Base-by-base conservation (phyloP, 92 coral and sea anemone genomes). In the Actinernus sp. region DNA sequence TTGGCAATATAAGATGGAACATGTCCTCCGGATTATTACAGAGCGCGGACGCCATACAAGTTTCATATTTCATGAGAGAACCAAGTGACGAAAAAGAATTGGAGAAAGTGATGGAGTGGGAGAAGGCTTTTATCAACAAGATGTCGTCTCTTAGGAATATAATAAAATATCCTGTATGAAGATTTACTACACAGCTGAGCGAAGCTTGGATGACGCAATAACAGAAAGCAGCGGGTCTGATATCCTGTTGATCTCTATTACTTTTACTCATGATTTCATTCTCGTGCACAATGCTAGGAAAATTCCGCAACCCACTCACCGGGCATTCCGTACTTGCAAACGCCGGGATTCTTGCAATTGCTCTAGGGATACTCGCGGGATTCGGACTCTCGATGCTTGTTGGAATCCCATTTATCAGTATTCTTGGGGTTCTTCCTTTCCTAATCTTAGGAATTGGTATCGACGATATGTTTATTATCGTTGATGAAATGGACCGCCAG, bases 191-290 rank as follows among this genome's bases (percentile, higher is more conserved):
- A 71, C 83, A 23, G 73, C 86, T 22, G 85, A 75, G 39, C 68
- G 97, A 2, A 86, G 90, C 67, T 65, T 82, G 33, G 93, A 91
- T 40, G 97, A 91, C 25, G 97, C 93, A n/a, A 82, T 91, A 7
- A 81, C 82, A 6, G 93, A 91, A n/a, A 91, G 93, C 69, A 77
- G 83, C 57, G 73, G 90, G n/a, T 71, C 90, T 6, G 97, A 91
- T 67, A 49, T 77, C 59, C 71, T 67, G 26, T 68, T 76, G 5
- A 45, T 45, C 8, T 45, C 93, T 30, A 53, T 87, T 4, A 87
- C 93, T 0, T 87, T 87, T 30, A 75, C 88, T 81, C 68, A 87
- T 81, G 93, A 79, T 81, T 20, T 63, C 33, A 52, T 87, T 87
- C 60, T 84, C 93, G 18, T 65, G 63, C 41, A 12, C 72, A 14